Evolutionary conservation across 2,797 vertebrate genomes (phyloP), one percentile per base, ranked within the genome.

Genomic region (Arnoldichthys spilopterus): DNA sequence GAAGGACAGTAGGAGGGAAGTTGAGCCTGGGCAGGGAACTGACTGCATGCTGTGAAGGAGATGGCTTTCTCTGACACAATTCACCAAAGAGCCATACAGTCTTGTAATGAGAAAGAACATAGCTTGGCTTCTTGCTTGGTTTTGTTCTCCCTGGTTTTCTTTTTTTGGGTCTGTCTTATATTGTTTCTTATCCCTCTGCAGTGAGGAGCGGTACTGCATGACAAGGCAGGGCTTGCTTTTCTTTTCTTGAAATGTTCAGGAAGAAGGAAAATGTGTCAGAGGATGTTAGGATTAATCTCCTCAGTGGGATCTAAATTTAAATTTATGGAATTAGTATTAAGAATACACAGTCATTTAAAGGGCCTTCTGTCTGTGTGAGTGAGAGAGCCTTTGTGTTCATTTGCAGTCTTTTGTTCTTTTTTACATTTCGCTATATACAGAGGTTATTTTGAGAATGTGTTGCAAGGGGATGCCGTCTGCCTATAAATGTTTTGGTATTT

Each of bases 1-100:
- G 90, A 87, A 72, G 72, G 86, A 82, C 84, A 74, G 86, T 86
- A 84, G 84, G 83, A 87, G 76, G 87, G 86, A 80, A 72, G 28
- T 32, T 88, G 85, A 77, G 80, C 84, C 53, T 75, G 82, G 89
- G 86, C 86, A 89, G 86, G 88, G 90, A 89, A 47, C 87, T 86
- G 90, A 87, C 68, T 82, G 89, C 93, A 85, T 82, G 91, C 92
- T 94, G 93, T 78, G 93, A 92, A 83, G 84, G 89, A 94, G 93
- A 94, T 94, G 89, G 91, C 91, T 94, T 94, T 91, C 93, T 92
- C 89, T 81, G 89, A 82, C 87, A 91, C 89, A 87, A 89, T 88
- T 89, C 70, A 71, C 88, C 87, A 88, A 89, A 86, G 88, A 91
- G 88, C 89, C 84, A 80, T 78, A 61, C 88, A 87, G 88, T 89